Conservation (phyloP, 2,797 vertebrate species). For the Sternotherus odoratus region DNA sequence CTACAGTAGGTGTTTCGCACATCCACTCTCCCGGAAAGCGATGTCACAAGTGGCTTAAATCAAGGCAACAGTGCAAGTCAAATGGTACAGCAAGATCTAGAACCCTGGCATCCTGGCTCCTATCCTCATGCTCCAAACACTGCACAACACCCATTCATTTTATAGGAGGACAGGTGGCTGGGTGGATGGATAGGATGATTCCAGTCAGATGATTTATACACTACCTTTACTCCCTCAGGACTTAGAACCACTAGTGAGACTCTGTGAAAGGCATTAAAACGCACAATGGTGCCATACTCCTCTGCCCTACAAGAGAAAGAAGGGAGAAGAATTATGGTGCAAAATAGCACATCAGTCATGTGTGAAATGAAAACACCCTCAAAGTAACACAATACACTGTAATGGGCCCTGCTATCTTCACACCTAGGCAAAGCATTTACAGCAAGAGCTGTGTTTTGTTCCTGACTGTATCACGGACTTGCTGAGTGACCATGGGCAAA, state of each 20-base stretch:
- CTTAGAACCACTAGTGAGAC: constrained; percentile 77
- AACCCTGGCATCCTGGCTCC: not conserved
- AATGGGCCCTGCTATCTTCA: not conserved
- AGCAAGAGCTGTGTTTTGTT: not conserved
- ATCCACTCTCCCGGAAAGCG: not conserved
- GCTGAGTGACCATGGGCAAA: not conserved
- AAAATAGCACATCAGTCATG: not conserved
- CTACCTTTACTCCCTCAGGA: constrained; percentile 92
- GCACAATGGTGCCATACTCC: constrained; percentile 84
- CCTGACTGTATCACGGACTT: not conserved
- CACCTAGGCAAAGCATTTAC: not conserved
- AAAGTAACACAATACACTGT: not conserved
- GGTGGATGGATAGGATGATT: fast-evolving
- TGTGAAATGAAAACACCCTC: not conserved
- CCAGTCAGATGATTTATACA: not conserved
- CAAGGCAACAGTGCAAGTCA: not conserved
- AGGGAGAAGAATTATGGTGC: not conserved
- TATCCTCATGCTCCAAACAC: not conserved
- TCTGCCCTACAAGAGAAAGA: constrained; percentile 82
- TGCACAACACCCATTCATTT: not conserved
- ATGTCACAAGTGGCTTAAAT: constrained; percentile 6
- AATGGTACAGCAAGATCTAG: not conserved
- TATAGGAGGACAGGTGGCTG: not conserved
- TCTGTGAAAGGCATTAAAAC: constrained; percentile 83
- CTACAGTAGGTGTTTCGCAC: not conserved